phyloP scores from a whole-genome alignment of 2,888 invertebrate species.

The Tupiocoris notatus region DNA sequence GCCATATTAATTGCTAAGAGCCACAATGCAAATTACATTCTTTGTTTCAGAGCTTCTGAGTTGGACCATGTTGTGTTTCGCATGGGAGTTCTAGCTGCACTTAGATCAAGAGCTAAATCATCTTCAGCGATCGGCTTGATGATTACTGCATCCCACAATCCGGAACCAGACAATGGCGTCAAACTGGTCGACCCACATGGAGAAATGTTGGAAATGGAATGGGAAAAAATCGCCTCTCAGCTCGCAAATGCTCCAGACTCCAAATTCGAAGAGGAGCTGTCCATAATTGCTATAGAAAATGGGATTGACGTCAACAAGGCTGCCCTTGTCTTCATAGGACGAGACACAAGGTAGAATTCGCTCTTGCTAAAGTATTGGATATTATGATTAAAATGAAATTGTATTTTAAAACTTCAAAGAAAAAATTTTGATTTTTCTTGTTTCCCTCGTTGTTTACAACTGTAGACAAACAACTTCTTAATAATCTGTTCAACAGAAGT shows the following conservation, averaged over 20 bases:
- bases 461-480: not conserved
- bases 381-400: no score
- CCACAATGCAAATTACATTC: no score
- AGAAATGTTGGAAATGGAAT: conserved; percentile 90
- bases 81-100: conserved; percentile 87
- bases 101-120: conserved; percentile 79
- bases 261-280: conserved; percentile 67
- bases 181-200: conserved; percentile 95
- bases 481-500: conserved; percentile 58
- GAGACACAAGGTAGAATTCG: conserved; percentile 68
- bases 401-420: no score
- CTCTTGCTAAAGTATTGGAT: no score
- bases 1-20: no score
- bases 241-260: conserved; percentile 77
- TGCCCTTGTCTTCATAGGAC: conserved; percentile 77
- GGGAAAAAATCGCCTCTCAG: conserved; percentile 87
- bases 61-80: conserved; percentile 91
- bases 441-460: no score
- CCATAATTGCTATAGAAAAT: conserved; percentile 67
- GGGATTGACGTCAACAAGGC: conserved; percentile 70
- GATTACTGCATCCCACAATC: conserved; percentile 99
- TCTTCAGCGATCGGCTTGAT: conserved; percentile 92
- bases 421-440: no score
- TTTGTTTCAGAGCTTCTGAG: conserved; percentile 74
- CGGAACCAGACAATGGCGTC: conserved; percentile 93